phyloP scores from a whole-genome alignment of 1,140 invertebrate species.

The Popillia japonica region DNA sequence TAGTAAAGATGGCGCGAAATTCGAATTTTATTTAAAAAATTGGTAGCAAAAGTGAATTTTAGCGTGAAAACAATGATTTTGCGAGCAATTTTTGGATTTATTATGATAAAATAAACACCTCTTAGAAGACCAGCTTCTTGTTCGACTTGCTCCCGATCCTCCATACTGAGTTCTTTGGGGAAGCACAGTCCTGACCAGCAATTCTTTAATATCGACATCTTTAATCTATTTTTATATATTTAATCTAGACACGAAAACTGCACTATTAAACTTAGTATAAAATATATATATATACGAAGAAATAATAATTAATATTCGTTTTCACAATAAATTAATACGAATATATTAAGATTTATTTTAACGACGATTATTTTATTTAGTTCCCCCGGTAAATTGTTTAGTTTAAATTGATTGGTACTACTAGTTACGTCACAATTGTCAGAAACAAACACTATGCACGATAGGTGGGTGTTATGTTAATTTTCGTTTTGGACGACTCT shows the following conservation, averaged over 20 bases:
- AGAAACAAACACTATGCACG: background rate
- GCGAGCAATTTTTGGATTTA: background rate
- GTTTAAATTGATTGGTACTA: background rate
- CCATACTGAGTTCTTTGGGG: conserved; percentile 13
- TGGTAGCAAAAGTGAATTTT: too few species aligned
- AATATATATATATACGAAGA: background rate
- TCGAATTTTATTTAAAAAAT: too few species aligned
- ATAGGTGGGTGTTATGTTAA: too few species aligned
- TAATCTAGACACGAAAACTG: background rate
- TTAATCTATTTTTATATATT: background rate
- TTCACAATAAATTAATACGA: background rate
- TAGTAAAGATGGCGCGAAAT: background rate
- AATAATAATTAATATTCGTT: background rate
- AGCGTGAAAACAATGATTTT: background rate
- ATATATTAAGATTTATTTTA: conserved; percentile 14
- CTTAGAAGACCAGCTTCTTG: conserved; percentile 19
- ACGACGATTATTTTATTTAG: background rate
- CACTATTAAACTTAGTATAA: background rate
- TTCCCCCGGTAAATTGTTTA: background rate
- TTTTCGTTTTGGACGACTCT: conserved; percentile 8
- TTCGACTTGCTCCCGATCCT: conserved; percentile 13
- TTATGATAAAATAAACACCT: conserved; percentile 5
- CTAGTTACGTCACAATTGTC: background rate
- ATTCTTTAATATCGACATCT: conserved; percentile 21
- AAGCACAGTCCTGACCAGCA: conserved; percentile 7